Evolutionary conservation across 2,797 vertebrate genomes (phyloP).

Genomic region (Rhinogobio ventralis): DNA sequence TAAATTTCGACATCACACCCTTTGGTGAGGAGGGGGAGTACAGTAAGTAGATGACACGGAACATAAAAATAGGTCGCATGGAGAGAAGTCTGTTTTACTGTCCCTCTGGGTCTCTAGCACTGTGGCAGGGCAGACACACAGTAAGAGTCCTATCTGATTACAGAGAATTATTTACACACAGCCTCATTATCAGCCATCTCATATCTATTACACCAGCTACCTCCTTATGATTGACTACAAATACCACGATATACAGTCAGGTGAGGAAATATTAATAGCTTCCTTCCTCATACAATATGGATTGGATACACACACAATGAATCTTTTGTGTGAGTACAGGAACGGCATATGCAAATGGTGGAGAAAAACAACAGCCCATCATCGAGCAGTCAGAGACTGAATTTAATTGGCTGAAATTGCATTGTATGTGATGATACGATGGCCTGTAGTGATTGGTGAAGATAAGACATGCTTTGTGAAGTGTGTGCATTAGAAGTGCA

Average conservation of each 20-base stretch:
- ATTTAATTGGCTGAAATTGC: constrained; percentile 33
- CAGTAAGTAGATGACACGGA: constrained; percentile 43
- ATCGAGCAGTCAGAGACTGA: constrained; percentile 25
- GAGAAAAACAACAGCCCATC: constrained; percentile 1
- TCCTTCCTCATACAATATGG: constrained; percentile 40
- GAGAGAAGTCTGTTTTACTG: constrained; percentile 49
- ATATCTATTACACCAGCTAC: constrained; percentile 40
- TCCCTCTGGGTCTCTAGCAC: constrained; percentile 41
- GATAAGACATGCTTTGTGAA: neutral
- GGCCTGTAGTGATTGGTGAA: neutral
- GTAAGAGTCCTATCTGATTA: constrained; percentile 57
- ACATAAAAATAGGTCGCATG: constrained; percentile 52
- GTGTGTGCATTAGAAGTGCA: constrained; percentile 10
- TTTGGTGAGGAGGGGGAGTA: constrained; percentile 26
- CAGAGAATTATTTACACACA: constrained; percentile 63
- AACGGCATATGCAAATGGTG: neutral
- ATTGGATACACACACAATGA: constrained; percentile 1
- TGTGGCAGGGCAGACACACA: constrained; percentile 48
- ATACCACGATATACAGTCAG: constrained; percentile 53
- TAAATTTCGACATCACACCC: constrained; percentile 50
- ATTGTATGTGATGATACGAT: constrained; percentile 4
- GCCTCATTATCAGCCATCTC: constrained; percentile 52
- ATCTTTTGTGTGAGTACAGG: neutral
- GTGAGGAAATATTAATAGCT: constrained; percentile 55
- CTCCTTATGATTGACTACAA: constrained; percentile 50